Percentiles rank a stretch among this genome's conserved stretches.
Conservation (phyloP, 2,797 vertebrate species). For the Podarcis lilfordi region DNA sequence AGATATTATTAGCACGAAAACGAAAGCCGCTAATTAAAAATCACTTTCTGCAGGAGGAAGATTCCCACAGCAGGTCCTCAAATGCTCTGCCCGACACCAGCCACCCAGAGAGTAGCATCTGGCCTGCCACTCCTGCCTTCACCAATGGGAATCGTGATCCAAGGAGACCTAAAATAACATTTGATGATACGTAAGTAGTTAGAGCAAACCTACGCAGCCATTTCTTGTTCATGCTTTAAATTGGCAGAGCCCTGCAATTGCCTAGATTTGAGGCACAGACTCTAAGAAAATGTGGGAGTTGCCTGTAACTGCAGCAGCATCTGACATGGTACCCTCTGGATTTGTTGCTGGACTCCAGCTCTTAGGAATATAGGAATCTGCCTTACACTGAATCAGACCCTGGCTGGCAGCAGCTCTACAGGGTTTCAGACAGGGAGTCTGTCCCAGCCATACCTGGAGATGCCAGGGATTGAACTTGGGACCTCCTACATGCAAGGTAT, state of each 20-base stretch:
- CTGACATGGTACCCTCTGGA: no score
- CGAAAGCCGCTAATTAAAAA: conserved; percentile 37
- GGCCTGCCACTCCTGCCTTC: conserved; percentile 82
- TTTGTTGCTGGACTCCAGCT: no score
- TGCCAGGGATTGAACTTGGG: no score
- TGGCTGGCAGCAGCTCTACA: no score
- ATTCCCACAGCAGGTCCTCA: conserved; percentile 80
- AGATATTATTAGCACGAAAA: conserved; percentile 37
- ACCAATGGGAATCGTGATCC: conserved; percentile 84
- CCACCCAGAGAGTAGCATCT: conserved; percentile 87
- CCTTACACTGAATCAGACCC: no score
- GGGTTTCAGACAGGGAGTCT: no score
- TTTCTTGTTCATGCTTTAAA: background rate
- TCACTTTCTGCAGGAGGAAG: conserved; percentile 82
- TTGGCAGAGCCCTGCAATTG: background rate
- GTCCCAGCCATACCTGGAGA: no score
- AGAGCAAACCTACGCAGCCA: background rate
- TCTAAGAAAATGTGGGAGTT: background rate
- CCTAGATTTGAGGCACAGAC: background rate
- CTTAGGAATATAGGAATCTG: no score
- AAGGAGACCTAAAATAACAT: conserved; percentile 89
- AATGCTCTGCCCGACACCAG: conserved; percentile 86
- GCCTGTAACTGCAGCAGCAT: no score
- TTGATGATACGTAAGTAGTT: conserved; percentile 90
- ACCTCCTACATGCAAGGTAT: no score